Evolutionary conservation across 1,140 invertebrate genomes (phyloP), one percentile per base, ranked within the genome.

Genomic region (Kradibia gibbosae): DNA sequence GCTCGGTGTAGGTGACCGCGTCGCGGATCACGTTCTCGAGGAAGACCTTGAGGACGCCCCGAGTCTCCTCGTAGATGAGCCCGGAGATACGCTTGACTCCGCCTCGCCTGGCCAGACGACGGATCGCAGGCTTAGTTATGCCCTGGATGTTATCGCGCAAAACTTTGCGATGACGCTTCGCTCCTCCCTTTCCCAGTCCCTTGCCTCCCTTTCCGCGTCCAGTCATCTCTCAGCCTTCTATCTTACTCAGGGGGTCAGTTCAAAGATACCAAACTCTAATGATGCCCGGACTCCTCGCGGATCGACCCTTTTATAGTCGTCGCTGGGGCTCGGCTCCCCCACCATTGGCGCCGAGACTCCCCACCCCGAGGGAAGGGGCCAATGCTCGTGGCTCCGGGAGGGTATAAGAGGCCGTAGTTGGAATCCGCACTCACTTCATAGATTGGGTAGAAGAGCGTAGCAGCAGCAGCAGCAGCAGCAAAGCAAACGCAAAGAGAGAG

Each of bases 81-180:
- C 76, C 94, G 70, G 94, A 95, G 81, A 96, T 95, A 88, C 93
- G 92, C 85, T 94, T 95, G 5, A 95, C 93, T 83, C 94, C 94
- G 83, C 94, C 94, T 86, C 94, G 91, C 79, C 94, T 91, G 82
- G 94, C 94, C 53, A 95, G 57, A 62, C 86, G 86, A 83, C 88
- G 85, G 53, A 86, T 84, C 13, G 79, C 81, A 7, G 79, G 79
- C 71, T 83, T 84, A 0, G 82, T 85, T n/a, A 83, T 81, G 17
- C 84, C 82, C 34, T 82, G 78, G 82, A 82, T 84, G 80, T 83
- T 84, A 39, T 83, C 65, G 78, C 93, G 91, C 36, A 94, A 86
- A 17, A 94, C 93, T 87, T 94, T 57, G 20, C 55, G 55, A 57
- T 57, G 55, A 7, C 55, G 55, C 55, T 57, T 57, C 20, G 55